Evolutionary conservation across 92 coral and sea anemone species (phyloP), one percentile per base, ranked within the genome.

Genomic region (Phenganax subtilis): DNA sequence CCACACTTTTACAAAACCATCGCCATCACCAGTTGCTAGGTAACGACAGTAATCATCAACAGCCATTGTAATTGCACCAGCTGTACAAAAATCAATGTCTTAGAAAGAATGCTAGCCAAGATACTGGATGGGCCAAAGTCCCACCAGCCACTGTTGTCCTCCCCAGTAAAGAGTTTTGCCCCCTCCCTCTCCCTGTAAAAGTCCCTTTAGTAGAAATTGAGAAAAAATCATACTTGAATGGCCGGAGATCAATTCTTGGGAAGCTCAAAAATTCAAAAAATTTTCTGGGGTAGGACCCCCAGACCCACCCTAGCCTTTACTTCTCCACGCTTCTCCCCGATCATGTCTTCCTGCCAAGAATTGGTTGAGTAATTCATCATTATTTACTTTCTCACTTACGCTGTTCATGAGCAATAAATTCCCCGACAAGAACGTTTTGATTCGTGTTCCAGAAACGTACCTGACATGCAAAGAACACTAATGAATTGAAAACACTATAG

Each of bases 401-500:
- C 9, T 88, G 97, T 14, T 83, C 87, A 58, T 93, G 97, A 0
- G 97, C 98, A 54, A 93, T 58, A 80, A 90, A 93, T 80, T 91
- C 92, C 10, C 96, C 97, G 11, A 93, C 80, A 53, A 88, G 86
- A 54, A 88, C 56, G 7, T 88, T 82, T 74, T 85, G 88, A 57
- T 88, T 86, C 31, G 96, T 87, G 80, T 91, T 91, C 98, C 98
- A 93, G 84, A 93, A 93, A 16, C 97, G 97, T 57, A 93, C 90
- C 98, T 93, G 78, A 14, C 54, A 31, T 14, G 52, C 31, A 59
- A 59, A 31, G 28, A 72, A 17, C 12, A 15, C n/a, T 11, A 6
- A 20, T 3, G 27, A 59, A 59, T 59, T 14, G 7, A 59, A 1
- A 14, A 59, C 2, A 14, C 65, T 14, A 14, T 14, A 59, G 65